phyloP scores from a whole-genome alignment of 2,113 vertebrate genomes.

The Coregonus clupeaformis region DNA sequence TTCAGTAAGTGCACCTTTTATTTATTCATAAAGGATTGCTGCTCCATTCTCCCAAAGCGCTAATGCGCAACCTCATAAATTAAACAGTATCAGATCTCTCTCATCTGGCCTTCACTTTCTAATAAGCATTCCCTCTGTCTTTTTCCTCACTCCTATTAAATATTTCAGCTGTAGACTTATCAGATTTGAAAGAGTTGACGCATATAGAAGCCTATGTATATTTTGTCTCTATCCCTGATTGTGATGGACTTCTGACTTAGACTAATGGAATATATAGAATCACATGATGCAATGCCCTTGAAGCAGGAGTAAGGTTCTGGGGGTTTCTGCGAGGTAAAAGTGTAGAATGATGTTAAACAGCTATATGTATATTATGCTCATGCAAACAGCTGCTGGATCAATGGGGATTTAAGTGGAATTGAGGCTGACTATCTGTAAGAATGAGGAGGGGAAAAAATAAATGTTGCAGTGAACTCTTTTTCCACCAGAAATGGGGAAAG shows the following conservation, averaged over 20 bases:
- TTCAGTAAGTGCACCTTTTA: conserved; percentile 94
- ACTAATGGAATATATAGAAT: conserved; percentile 7
- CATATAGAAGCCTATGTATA: conserved; percentile 10
- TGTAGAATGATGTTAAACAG: conserved; percentile 44
- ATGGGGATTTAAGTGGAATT: conserved; percentile 61
- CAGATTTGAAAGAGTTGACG: conserved; percentile 5
- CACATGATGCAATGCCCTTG: conserved; percentile 12
- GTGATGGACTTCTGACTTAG: background rate
- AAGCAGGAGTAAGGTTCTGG: conserved; percentile 15
- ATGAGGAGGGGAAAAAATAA: conserved; percentile 38
- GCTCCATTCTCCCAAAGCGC: conserved; percentile 53
- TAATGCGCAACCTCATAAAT: conserved; percentile 74
- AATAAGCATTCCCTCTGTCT: conserved; percentile 36
- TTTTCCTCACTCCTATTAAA: conserved; percentile 13
- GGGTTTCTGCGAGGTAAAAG: conserved; percentile 28
- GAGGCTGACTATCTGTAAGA: conserved; percentile 51
- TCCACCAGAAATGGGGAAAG: conserved; percentile 61
- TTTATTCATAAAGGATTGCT: conserved; percentile 66
- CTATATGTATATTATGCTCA: conserved; percentile 39
- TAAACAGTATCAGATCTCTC: conserved; percentile 60
- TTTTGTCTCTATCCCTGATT: conserved; percentile 8
- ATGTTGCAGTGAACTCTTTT: conserved; percentile 58
- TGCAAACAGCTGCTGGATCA: conserved; percentile 45
- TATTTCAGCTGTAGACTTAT: conserved; percentile 14
- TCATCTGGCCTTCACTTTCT: conserved; percentile 56